Evolutionary conservation across 37 sponge, comb jelly and placozoan species (phyloP).

Genomic region (Petrosia ficiformis): DNA sequence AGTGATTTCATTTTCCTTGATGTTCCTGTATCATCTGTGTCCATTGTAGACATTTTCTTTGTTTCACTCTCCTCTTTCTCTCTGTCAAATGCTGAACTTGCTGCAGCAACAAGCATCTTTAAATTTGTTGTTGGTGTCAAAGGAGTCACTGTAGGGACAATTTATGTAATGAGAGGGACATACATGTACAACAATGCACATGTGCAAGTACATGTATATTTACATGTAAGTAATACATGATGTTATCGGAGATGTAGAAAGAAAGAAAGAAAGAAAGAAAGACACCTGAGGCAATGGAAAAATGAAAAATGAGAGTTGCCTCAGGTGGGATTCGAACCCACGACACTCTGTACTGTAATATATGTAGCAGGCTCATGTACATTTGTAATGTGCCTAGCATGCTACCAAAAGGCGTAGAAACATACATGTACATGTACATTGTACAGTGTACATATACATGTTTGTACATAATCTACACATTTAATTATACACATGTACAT

Average conservation of each 20-base stretch:
- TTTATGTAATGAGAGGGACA: not conserved
- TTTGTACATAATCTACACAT: not conserved
- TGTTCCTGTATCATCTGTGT: slow-evolving; percentile 7
- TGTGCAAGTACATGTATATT: too few relatives aligned
- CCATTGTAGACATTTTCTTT: not conserved
- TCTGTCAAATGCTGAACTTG: slow-evolving; percentile 42
- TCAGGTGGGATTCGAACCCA: too few relatives aligned
- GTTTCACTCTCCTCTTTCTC: slow-evolving; percentile 27
- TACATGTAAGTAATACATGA: not conserved
- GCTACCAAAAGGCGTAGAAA: not conserved
- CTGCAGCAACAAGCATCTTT: slow-evolving; percentile 80
- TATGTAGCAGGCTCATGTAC: too few relatives aligned
- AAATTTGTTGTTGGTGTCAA: slow-evolving; percentile 86
- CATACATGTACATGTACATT: not conserved
- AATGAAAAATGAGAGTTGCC: too few relatives aligned
- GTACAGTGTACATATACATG: slow-evolving; percentile 1
- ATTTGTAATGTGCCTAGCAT: too few relatives aligned
- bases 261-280: slow-evolving; percentile 1
- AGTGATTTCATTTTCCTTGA: slow-evolving; percentile 82
- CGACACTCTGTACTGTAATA: too few relatives aligned
- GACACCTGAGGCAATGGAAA: too few relatives aligned
- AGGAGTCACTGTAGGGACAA: slow-evolving; percentile 44
- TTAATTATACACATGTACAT: slow-evolving; percentile 7
- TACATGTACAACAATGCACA: too few relatives aligned
- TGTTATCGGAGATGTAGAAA: too few relatives aligned